These are phyloP conservation scores for Melanostigma gelatinosum DNA, from an alignment of 2,113 vertebrate genomes.

Conservation along the genomic window DNA sequence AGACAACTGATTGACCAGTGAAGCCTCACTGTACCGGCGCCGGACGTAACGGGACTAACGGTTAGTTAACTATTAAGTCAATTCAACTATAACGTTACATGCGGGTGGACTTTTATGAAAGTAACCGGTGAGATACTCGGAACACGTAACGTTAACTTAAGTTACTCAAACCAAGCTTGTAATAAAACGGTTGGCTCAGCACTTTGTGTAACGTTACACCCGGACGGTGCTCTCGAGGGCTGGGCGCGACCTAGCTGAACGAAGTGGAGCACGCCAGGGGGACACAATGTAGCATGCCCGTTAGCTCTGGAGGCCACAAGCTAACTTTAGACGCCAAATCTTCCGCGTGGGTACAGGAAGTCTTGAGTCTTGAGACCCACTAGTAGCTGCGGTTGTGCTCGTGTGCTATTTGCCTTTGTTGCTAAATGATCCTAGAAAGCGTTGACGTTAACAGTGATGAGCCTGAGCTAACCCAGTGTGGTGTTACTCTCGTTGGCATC, in stretches of 20 bases:
- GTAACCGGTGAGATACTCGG: neutral
- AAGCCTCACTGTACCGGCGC: neutral
- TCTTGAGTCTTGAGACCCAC: neutral
- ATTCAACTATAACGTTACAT: neutral
- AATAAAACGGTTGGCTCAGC: conserved; percentile 21
- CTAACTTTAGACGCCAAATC: conserved; percentile 26
- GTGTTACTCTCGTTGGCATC: conserved; percentile 48
- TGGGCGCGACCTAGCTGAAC: conserved; percentile 44
- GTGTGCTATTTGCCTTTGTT: neutral
- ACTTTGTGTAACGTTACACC: neutral
- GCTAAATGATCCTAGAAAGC: neutral
- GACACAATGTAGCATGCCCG: neutral
- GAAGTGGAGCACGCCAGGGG: neutral
- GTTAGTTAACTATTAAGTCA: conserved; percentile 13
- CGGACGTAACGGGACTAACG: conserved; percentile 25
- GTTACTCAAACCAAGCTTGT: neutral
- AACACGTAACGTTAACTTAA: neutral
- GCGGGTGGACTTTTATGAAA: neutral
- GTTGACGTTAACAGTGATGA: neutral
- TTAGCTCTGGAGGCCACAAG: conserved; percentile 38
- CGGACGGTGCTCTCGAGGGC: conserved; percentile 1
- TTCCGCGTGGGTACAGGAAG: neutral
- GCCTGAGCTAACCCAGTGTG: conserved; percentile 17
- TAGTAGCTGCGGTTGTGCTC: too few species aligned
- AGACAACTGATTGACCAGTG: conserved; percentile 54